Evolutionary conservation across 1,140 invertebrate species (phyloP).

Genomic region (Drosophila funebris): DNA sequence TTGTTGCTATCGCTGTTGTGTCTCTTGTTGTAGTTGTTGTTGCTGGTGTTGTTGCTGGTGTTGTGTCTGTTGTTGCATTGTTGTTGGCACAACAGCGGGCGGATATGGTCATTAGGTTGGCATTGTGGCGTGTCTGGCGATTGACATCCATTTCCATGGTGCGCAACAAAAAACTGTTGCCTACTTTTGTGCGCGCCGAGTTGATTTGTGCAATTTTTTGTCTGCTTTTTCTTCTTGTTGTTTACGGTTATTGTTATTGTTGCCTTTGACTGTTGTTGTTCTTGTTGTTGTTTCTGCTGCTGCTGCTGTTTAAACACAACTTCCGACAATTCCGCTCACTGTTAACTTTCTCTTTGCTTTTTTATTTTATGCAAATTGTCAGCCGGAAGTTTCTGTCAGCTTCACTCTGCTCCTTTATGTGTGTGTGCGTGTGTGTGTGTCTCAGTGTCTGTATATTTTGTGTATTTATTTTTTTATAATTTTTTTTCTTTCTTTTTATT

Average conservation of each 20-base stretch:
- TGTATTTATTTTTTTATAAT: conserved; percentile 6
- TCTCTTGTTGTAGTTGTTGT: conserved; percentile 16
- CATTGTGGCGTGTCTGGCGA: conserved; percentile 65
- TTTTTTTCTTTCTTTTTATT: conserved; percentile 11
- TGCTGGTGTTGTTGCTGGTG: conserved; percentile 12
- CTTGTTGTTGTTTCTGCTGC: neutral
- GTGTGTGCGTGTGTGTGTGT: neutral
- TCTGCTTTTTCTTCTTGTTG: neutral
- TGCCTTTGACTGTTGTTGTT: conserved; percentile 3
- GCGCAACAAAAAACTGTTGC: conserved; percentile 59
- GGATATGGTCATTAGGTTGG: conserved; percentile 81
- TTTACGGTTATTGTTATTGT: neutral
- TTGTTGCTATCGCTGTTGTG: conserved; percentile 6
- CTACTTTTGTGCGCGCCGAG: conserved; percentile 56
- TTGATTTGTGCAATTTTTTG: conserved; percentile 24
- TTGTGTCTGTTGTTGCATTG: conserved; percentile 33
- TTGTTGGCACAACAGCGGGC: conserved; percentile 73
- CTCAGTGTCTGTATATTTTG: conserved; percentile 14
- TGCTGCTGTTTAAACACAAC: conserved; percentile 32
- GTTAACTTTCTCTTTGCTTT: conserved; percentile 34
- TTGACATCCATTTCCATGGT: conserved; percentile 77
- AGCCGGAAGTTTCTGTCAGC: conserved; percentile 33
- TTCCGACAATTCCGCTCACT: conserved; percentile 22
- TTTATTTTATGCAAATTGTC: conserved; percentile 55
- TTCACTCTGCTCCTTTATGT: conserved; percentile 1